These are phyloP conservation scores for Borostomias antarcticus DNA, from an alignment of 2,797 vertebrate species.

Conservation along the genomic window DNA sequence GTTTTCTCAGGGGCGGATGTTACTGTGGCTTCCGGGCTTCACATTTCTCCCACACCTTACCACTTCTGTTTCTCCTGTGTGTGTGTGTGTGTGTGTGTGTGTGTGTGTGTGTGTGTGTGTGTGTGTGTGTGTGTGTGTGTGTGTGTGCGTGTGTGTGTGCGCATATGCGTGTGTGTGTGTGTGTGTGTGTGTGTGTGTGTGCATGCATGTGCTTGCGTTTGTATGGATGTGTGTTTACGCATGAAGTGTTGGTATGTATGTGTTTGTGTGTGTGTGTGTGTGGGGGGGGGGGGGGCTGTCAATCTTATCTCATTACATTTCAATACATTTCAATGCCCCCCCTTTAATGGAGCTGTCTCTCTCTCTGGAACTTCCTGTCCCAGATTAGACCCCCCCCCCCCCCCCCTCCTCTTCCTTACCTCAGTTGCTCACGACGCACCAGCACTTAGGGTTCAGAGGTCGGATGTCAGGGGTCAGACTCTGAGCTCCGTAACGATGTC, in stretches of 20 bases:
- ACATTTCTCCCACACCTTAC: slow-evolving; percentile 60
- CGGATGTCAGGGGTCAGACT: slow-evolving; percentile 71
- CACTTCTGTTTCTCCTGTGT: slow-evolving; percentile 51
- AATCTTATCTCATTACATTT: slow-evolving; percentile 73
- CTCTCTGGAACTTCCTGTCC: slow-evolving; percentile 69
- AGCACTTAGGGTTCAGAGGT: slow-evolving; percentile 76
- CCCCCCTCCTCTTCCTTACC: slow-evolving; percentile 66
- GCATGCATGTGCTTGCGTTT: slow-evolving; percentile 35
- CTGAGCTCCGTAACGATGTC: slow-evolving; percentile 76
- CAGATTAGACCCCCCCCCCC: slow-evolving; percentile 72
- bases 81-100: slow-evolving; percentile 3
- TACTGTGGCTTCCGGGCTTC: slow-evolving; percentile 52
- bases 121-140: slow-evolving; percentile 23
- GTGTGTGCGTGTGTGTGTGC: slow-evolving; percentile 9
- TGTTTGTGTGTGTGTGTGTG: background rate
- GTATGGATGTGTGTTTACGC: slow-evolving; percentile 57
- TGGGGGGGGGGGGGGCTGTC: slow-evolving; percentile 48
- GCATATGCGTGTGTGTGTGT: background rate
- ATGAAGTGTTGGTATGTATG: slow-evolving; percentile 53
- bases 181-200: background rate
- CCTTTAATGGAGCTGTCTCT: slow-evolving; percentile 41
- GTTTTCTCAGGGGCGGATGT: slow-evolving; percentile 63
- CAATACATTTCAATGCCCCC: slow-evolving; percentile 63
- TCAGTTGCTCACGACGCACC: slow-evolving; percentile 74
- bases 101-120: background rate